phyloP scores from a whole-genome alignment of 2,888 invertebrate species.

The Campoplex capitator region DNA sequence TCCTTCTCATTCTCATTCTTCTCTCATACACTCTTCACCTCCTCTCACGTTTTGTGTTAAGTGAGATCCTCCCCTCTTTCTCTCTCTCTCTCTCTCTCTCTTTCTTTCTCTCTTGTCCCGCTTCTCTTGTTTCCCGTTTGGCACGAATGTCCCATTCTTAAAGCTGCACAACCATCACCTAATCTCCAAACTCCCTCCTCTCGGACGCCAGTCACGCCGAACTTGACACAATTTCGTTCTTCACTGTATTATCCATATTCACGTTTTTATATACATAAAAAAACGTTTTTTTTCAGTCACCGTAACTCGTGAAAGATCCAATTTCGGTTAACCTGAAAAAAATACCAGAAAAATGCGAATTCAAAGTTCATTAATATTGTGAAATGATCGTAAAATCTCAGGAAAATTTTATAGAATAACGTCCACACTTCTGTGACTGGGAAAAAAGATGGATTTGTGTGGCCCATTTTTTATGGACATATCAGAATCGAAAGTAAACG shows the following conservation, averaged over 20 bases:
- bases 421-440: too few species aligned
- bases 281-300: neutral
- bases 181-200: slow-evolving; percentile 51
- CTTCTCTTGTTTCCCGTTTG: slow-evolving; percentile 67
- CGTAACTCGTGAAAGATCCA: neutral
- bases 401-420: too few species aligned
- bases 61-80: slow-evolving; percentile 17
- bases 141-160: slow-evolving; percentile 73
- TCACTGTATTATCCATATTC: neutral
- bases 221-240: slow-evolving; percentile 68
- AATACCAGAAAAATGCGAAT: neutral
- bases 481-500: too few species aligned
- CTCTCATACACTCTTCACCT: slow-evolving; percentile 18
- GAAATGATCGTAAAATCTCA: neutral
- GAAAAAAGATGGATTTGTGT: too few species aligned
- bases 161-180: slow-evolving; percentile 62
- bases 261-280: neutral
- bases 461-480: too few species aligned
- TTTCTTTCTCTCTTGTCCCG: slow-evolving; percentile 31
- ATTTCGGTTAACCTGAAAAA: neutral
- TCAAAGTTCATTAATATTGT: neutral
- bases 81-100: slow-evolving; percentile 24
- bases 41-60: slow-evolving; percentile 24
- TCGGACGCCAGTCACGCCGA: slow-evolving; percentile 54
- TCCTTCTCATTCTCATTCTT: slow-evolving; percentile 40